These are phyloP conservation scores for Psephotus haematonotus DNA, from an alignment of 2,113 vertebrate genomes.

Conservation along the genomic window DNA sequence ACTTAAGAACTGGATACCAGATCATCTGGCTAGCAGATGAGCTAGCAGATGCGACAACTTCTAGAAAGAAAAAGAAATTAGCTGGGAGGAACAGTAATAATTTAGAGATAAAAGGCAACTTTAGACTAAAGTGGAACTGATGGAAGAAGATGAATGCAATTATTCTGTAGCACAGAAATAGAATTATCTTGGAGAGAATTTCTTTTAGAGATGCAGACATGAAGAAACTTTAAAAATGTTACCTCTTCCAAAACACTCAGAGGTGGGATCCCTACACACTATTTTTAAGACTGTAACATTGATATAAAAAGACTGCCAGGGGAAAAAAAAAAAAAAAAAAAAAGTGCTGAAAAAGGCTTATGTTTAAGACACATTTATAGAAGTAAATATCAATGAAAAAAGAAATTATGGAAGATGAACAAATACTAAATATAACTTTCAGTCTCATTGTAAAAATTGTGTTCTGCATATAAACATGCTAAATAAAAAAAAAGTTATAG, in stretches of 20 bases:
- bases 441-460: not conserved
- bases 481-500: not conserved
- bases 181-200: not conserved
- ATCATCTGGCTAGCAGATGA: not conserved
- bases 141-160: not conserved
- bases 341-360: not conserved
- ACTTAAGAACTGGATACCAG: not conserved
- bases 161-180: not conserved
- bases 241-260: not conserved
- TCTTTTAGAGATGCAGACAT: not conserved
- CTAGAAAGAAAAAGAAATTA: not conserved
- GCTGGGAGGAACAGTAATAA: not conserved
- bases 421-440: not conserved
- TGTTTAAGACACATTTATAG: not conserved
- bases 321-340: not conserved
- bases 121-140: not conserved
- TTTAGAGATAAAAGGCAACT: not conserved
- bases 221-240: not conserved
- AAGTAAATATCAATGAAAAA: not conserved
- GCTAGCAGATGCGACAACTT: not conserved
- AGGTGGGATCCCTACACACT: rapidly evolving
- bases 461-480: not conserved
- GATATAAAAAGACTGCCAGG: not conserved
- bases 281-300: not conserved
- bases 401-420: not conserved